phyloP scores from a whole-genome alignment of 2,113 vertebrate species.

The Acinonyx jubatus region DNA sequence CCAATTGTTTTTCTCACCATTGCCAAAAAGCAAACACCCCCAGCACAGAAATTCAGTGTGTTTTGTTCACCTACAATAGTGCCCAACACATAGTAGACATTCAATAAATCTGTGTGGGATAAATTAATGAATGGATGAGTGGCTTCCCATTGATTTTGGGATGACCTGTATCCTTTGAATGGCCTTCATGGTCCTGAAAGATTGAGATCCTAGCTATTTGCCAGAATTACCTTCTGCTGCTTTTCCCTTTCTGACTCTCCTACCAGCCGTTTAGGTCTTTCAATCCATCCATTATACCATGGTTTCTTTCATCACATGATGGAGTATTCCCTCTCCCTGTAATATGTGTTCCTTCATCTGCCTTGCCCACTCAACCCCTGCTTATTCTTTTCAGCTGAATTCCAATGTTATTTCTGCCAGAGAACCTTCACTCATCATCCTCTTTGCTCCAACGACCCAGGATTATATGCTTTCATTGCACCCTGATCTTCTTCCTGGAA shows the following conservation, averaged over 20 bases:
- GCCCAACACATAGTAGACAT: not conserved
- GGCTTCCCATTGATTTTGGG: not conserved
- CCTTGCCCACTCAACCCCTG: not conserved
- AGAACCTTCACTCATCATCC: not conserved
- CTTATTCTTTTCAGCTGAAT: not conserved
- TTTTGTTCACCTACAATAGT: not conserved
- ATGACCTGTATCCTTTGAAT: not conserved
- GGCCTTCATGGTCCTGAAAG: not conserved
- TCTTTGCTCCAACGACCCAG: not conserved
- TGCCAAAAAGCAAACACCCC: not conserved
- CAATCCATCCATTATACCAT: not conserved
- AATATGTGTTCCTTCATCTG: not conserved
- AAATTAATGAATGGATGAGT: not conserved
- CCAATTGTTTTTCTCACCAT: not conserved
- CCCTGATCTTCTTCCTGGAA: not conserved
- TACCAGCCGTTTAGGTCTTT: not conserved
- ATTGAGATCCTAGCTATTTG: not conserved
- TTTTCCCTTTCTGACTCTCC: not conserved
- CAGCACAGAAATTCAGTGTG: not conserved
- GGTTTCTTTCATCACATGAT: not conserved
- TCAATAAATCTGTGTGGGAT: not conserved
- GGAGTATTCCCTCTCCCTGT: not conserved
- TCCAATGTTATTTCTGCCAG: not conserved
- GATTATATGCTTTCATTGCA: not conserved
- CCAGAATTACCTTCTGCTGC: not conserved